These are phyloP conservation scores for Melikaiella ostensackeni DNA, from an alignment of 2,888 invertebrate genomes.

Conservation along the genomic window DNA sequence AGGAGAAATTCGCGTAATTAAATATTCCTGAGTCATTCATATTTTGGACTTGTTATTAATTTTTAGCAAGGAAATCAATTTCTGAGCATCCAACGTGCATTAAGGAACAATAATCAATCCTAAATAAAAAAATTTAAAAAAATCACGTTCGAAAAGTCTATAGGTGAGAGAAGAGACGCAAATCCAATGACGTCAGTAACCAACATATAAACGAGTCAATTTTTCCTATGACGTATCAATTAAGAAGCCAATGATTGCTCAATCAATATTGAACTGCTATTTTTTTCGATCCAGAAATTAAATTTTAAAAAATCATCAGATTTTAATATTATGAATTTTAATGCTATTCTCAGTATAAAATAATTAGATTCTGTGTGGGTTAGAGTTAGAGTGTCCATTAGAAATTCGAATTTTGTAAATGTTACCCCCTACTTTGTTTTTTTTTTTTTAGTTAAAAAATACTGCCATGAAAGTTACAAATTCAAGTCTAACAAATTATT, in stretches of 20 bases:
- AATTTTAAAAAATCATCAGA: no score
- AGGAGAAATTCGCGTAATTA: slow-evolving; percentile 41
- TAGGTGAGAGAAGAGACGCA: not conserved
- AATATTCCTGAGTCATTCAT: slow-evolving; percentile 1
- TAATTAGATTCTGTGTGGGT: not conserved
- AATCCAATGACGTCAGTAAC: not conserved
- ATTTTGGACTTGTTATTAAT: slow-evolving; percentile 12
- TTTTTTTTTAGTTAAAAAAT: no score
- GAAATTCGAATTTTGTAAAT: no score
- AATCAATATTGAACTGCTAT: not conserved
- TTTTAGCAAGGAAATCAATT: slow-evolving; percentile 22
- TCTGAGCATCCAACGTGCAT: not conserved
- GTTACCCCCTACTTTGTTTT: no score
- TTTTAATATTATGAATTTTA: no score
- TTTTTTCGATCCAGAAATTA: not conserved
- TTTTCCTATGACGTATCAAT: not conserved
- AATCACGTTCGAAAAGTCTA: no score
- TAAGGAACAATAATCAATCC: no score
- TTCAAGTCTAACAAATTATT: no score
- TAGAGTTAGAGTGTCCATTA: no score
- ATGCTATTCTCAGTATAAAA: not conserved
- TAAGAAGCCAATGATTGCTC: not conserved
- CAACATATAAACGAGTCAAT: slow-evolving; percentile 4
- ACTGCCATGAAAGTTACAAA: no score
- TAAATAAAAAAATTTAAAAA: no score